Percentiles rank a stretch among this genome's conserved stretches.
Evolutionary conservation across 2,113 vertebrate species (phyloP).

Genomic region (Boulengeromyrus knoepffleri): DNA sequence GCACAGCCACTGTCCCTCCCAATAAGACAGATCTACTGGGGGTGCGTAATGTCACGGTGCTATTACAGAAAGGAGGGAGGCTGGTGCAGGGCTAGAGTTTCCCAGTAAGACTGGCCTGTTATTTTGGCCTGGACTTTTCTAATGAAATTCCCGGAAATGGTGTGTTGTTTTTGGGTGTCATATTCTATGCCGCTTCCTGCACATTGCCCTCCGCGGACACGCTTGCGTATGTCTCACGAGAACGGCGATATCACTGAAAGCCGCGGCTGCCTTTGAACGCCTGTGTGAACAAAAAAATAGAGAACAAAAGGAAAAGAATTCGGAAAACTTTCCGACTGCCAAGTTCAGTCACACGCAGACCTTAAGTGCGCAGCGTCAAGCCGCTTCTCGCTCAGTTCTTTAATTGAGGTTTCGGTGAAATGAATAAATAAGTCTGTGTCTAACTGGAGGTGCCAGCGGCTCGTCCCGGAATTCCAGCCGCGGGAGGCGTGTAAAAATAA

Average conservation of each 20-base stretch:
- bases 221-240: not conserved
- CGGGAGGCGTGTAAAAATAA: not conserved
- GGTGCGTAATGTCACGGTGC: not conserved
- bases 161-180: not conserved
- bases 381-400: not conserved
- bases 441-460: not conserved
- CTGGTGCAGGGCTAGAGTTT: not conserved
- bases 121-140: not conserved
- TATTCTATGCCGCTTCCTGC: not conserved
- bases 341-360: not conserved
- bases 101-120: not conserved
- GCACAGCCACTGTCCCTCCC: not conserved
- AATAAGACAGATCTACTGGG: not conserved
- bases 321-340: not conserved
- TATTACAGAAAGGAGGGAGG: not conserved
- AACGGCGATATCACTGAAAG: not conserved
- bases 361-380: not conserved
- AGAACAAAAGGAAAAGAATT: not conserved
- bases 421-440: not conserved
- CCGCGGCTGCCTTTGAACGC: not conserved
- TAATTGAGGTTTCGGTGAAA: not conserved
- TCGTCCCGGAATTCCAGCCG: not conserved
- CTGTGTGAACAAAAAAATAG: not conserved
- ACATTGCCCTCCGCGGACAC: not conserved
- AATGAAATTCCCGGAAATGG: not conserved